Conservation (phyloP, 2,888 invertebrate species). For the Acanthosepion lycidas region DNA sequence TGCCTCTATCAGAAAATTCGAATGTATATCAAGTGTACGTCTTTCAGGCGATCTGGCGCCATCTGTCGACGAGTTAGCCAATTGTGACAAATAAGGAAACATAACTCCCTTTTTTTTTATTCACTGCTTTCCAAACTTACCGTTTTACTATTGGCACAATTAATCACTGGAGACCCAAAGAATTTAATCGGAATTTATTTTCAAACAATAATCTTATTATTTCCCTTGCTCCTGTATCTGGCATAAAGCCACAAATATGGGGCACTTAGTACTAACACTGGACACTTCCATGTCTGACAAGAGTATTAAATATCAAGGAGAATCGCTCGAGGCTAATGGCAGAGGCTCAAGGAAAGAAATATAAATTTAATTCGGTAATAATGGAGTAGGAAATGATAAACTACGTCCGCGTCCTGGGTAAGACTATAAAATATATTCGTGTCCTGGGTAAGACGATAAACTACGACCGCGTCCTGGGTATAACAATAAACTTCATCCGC, state of each 20-base stretch:
- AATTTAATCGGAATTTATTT: background rate
- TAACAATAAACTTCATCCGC: too few relatives aligned
- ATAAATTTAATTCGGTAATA: too few relatives aligned
- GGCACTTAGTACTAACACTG: too few relatives aligned
- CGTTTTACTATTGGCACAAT: background rate
- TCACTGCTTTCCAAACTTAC: background rate
- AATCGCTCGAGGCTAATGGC: too few relatives aligned
- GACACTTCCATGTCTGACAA: too few relatives aligned
- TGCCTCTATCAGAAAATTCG: background rate
- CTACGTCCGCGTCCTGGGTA: too few relatives aligned
- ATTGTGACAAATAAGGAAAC: background rate
- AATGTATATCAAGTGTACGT: background rate
- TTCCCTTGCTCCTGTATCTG: background rate
- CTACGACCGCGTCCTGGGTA: too few relatives aligned
- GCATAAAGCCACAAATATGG: background rate
- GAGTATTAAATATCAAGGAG: too few relatives aligned
- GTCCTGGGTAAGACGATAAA: too few relatives aligned
- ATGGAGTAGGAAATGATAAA: too few relatives aligned
- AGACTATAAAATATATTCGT: too few relatives aligned
- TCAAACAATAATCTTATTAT: background rate
- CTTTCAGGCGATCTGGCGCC: conserved; percentile 10
- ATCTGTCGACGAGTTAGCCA: conserved; percentile 2
- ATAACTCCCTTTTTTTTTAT: conserved; percentile 16
- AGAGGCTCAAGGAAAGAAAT: background rate
- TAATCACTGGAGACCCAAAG: background rate